Evolutionary conservation across 2,888 invertebrate genomes (phyloP), one percentile per base, ranked within the genome.

Genomic region (Hydraecia micacea): DNA sequence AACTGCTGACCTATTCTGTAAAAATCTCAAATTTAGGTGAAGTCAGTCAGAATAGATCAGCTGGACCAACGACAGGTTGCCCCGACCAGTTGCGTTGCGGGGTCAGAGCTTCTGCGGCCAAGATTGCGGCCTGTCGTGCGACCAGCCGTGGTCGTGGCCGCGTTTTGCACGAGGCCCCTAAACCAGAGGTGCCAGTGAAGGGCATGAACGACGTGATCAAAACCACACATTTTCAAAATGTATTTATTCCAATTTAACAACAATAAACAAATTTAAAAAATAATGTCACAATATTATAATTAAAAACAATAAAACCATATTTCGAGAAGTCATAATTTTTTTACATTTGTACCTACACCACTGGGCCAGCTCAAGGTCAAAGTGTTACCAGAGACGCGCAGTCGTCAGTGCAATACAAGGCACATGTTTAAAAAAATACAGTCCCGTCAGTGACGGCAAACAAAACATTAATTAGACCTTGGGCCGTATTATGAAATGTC

Each of bases 161-260:
- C 28, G 15, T 60, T 60, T 15, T 60, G 60, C n/a, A 60, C 7
- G 28, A 60, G 8, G 28, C 15, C 60, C 28, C 15, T 60, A 28
- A n/a, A 28, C 7, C 6, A 60, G 15, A 60, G 28, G 18, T 28
- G 28, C 8, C 28, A 68, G 21, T 21, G 28, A 21, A 28, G 32
- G n/a, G 18, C n/a, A 72, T 46, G 7, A 46, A 15, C 5, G 9
- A 9, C 28, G 36, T 49, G 2, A 75, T 39, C 18, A 74, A 49
- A 73, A 74, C 15, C 0, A 21, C 0, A 39, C 4, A 49, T 39
- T 39, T 75, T 52, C 2, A 7, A 52, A 74, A 74, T 39, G 4
- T 39, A 39, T 74, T 74, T 74, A 75, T 28, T 74, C 39, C 11
- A 52, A 52, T 75, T 75, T 39, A 49, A 75, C 49, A 52, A 39